A percentile compares a stretch with the other conserved stretches of the same genome.
Conservation (phyloP, 1,140 invertebrate genomes). For the Drosophila kanapiae region DNA sequence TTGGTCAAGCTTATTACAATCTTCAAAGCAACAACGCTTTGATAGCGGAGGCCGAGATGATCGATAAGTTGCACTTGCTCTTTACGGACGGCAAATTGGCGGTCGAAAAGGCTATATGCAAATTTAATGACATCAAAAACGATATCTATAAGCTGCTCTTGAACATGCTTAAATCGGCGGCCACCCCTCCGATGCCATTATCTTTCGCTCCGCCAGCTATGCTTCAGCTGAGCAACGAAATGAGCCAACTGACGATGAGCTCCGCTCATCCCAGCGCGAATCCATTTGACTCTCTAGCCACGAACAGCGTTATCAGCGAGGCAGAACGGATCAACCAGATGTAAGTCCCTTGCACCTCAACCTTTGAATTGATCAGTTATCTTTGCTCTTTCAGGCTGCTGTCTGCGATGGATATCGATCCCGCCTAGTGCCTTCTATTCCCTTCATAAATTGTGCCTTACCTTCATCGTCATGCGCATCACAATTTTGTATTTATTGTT, state of each 20-base stretch:
- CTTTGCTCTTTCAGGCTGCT: conserved; percentile 38
- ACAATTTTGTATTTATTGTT: background rate
- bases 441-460: background rate
- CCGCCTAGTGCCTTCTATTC: background rate
- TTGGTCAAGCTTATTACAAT: background rate
- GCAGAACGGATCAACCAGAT: conserved; percentile 27
- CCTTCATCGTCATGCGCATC: background rate
- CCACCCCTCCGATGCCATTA: background rate
- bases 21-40: background rate
- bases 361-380: background rate
- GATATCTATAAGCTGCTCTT: conserved; percentile 9
- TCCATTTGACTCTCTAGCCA: conserved; percentile 38
- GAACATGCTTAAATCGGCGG: conserved; percentile 24
- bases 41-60: background rate
- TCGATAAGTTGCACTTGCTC: conserved; percentile 6
- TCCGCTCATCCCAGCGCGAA: background rate
- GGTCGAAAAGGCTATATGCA: background rate
- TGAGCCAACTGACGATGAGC: conserved; percentile 39
- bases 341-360: conserved; percentile 24
- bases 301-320: conserved; percentile 28
- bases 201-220: background rate
- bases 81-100: background rate
- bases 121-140: conserved; percentile 1
- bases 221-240: conserved; percentile 35
- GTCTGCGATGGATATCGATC: conserved; percentile 42